Evolutionary conservation across 2,888 invertebrate genomes (phyloP).

Genomic region (Itoplectis maculator): DNA sequence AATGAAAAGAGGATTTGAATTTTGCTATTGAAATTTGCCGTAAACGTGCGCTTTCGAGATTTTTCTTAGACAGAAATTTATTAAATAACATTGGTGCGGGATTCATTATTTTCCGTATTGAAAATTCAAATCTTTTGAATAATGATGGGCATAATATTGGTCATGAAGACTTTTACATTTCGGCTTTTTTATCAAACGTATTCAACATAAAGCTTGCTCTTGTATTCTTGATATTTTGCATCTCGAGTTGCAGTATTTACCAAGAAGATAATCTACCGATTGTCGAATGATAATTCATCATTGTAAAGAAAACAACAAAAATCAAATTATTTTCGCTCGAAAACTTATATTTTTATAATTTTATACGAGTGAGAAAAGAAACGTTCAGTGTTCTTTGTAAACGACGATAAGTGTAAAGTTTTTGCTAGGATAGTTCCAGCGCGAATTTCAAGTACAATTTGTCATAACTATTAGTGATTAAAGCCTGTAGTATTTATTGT

Average conservation of each 20-base stretch:
- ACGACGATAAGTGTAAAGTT: slow-evolving; percentile 23
- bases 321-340: slow-evolving; percentile 66
- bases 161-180: not conserved
- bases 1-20: not conserved
- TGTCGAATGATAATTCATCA: slow-evolving; percentile 9
- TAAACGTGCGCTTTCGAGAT: not conserved
- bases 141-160: not conserved
- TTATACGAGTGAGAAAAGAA: slow-evolving; percentile 64
- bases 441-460: slow-evolving; percentile 65
- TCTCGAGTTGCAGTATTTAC: not conserved
- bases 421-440: slow-evolving; percentile 36
- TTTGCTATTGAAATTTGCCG: not conserved
- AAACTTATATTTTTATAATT: slow-evolving; percentile 71
- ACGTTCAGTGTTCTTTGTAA: slow-evolving; percentile 9
- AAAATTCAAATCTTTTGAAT: not conserved
- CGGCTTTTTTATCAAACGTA: not conserved
- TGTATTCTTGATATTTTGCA: not conserved
- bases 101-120: not conserved
- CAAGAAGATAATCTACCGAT: slow-evolving; percentile 18
- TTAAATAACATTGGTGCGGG: not conserved
- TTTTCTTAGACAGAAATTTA: not conserved
- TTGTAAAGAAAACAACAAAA: not conserved
- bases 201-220: not conserved
- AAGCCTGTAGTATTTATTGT: slow-evolving; percentile 47
- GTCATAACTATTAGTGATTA: slow-evolving; percentile 28